Conservation (phyloP, 1,140 invertebrate genomes). For the Ylistrum balloti region DNA sequence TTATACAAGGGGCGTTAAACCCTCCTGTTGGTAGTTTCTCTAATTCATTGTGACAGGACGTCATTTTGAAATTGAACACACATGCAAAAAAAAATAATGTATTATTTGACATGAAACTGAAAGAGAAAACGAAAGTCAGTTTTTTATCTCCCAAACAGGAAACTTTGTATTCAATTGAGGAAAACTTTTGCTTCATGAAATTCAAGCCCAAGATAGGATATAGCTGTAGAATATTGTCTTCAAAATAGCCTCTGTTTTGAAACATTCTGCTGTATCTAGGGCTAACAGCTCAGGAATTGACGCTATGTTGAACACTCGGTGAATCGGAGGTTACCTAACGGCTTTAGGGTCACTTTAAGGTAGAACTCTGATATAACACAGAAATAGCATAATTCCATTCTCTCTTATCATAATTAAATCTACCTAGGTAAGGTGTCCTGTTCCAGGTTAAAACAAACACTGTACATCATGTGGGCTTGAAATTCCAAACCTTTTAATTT, state of each 20-base stretch:
- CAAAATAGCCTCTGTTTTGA: no score
- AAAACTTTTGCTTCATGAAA: no score
- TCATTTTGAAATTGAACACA: not conserved
- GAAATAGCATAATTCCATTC: not conserved
- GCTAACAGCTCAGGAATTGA: not conserved
- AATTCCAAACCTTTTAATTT: not conserved
- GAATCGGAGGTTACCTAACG: not conserved
- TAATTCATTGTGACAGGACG: slow-evolving; percentile 7
- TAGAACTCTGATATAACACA: not conserved
- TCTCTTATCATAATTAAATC: not conserved
- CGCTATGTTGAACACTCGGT: not conserved
- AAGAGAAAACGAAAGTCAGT: no score
- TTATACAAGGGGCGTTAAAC: not conserved
- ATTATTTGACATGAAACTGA: no score
- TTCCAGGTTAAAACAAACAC: not conserved
- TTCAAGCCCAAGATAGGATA: no score
- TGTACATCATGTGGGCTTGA: not conserved
- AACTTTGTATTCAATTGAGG: no score
- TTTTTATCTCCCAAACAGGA: no score
- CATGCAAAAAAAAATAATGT: no score
- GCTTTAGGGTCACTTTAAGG: not conserved
- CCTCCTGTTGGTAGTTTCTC: not conserved
- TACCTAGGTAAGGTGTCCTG: not conserved
- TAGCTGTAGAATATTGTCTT: no score
- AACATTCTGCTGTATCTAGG: not conserved